A percentile compares a stretch with the other conserved stretches of the same genome.
Evolutionary conservation across 2,888 invertebrate genomes (phyloP).

Genomic region (Erebia aethiops): DNA sequence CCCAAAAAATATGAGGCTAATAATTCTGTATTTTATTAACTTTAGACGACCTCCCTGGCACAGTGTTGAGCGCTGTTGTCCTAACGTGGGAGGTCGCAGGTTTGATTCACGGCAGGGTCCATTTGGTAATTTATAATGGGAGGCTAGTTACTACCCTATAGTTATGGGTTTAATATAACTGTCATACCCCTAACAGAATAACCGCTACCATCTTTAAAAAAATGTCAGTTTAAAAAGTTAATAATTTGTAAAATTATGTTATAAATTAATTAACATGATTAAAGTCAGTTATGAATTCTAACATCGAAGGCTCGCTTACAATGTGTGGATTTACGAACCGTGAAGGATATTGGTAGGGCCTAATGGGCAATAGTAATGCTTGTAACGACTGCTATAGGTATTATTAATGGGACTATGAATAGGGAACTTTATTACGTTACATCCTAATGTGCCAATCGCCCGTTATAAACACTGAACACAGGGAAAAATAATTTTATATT

Average conservation of each 20-base stretch:
- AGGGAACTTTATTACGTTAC: slow-evolving; percentile 44
- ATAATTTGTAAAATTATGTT: not conserved
- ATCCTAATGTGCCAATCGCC: not conserved
- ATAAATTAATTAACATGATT: slow-evolving; percentile 21
- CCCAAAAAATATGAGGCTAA: too few relatives aligned
- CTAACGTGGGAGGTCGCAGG: too few relatives aligned
- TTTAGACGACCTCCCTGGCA: too few relatives aligned
- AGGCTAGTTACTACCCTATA: too few relatives aligned
- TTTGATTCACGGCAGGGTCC: too few relatives aligned
- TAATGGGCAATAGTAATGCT: slow-evolving; percentile 50
- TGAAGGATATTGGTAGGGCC: slow-evolving; percentile 56
- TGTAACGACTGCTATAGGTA: slow-evolving; percentile 40
- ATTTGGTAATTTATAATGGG: too few relatives aligned
- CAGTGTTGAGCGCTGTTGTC: too few relatives aligned
- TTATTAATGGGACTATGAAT: slow-evolving; percentile 51
- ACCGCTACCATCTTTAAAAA: not conserved
- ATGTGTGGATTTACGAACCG: slow-evolving; percentile 60
- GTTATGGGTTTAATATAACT: too few relatives aligned
- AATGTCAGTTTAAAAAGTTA: not conserved
- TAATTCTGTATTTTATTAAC: too few relatives aligned
- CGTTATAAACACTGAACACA: too few relatives aligned
- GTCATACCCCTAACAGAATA: too few relatives aligned
- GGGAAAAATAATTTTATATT: too few relatives aligned
- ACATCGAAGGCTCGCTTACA: slow-evolving; percentile 27
- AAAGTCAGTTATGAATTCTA: slow-evolving; percentile 18